phyloP scores from a whole-genome alignment of 2,797 vertebrate species.

The Euphonia xanthogaster region DNA sequence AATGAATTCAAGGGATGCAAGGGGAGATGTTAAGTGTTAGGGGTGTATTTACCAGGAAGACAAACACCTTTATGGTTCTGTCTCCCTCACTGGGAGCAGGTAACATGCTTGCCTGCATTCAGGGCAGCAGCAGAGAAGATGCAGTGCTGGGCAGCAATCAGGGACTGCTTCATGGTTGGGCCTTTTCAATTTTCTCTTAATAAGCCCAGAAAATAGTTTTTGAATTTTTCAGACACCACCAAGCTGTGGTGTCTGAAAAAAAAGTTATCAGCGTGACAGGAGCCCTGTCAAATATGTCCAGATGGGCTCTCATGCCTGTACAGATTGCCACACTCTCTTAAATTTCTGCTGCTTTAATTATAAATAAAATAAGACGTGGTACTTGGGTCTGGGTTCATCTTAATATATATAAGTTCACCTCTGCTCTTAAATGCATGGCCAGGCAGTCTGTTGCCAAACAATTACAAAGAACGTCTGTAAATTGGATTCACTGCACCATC shows the following conservation, averaged over 20 bases:
- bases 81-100: neutral
- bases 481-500: slow-evolving; percentile 13
- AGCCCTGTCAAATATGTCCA: neutral
- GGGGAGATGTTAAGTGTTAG: neutral
- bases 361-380: neutral
- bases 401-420: neutral
- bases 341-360: slow-evolving; percentile 17
- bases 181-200: slow-evolving; percentile 10
- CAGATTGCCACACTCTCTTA: neutral
- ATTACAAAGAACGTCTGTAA: neutral
- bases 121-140: neutral
- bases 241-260: neutral
- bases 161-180: neutral
- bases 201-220: slow-evolving; percentile 5
- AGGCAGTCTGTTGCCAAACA: slow-evolving; percentile 7
- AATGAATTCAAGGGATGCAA: slow-evolving; percentile 9
- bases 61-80: neutral
- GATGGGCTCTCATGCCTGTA: neutral
- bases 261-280: neutral
- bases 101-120: rapidly evolving
- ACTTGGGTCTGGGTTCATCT: neutral
- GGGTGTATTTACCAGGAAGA: neutral
- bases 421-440: neutral
- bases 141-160: neutral
- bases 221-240: neutral